Percentiles rank a stretch among this genome's conserved stretches.
phyloP scores from a whole-genome alignment of 2,888 invertebrate species.

The Tenthredo distinguenda region DNA sequence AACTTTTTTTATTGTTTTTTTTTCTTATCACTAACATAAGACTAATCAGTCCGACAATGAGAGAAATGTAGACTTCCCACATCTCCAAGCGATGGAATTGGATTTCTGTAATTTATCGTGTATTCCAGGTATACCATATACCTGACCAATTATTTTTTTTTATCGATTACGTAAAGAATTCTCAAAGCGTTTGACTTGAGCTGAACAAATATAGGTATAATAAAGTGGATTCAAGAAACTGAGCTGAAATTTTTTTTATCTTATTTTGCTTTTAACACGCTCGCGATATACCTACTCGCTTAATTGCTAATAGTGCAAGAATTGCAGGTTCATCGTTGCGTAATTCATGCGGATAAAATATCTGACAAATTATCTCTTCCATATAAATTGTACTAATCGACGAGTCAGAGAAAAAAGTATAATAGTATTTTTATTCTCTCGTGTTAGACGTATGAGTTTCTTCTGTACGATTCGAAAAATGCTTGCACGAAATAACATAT shows the following conservation, averaged over 20 bases:
- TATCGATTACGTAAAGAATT: slow-evolving; percentile 4
- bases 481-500: not conserved
- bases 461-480: not conserved
- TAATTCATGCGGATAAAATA: not conserved
- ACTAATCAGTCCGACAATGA: not conserved
- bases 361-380: not conserved
- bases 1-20: not conserved
- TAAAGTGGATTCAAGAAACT: not conserved
- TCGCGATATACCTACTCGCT: not conserved
- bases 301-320: not conserved
- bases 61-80: not conserved
- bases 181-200: not conserved
- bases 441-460: not conserved
- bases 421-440: not conserved
- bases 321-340: not conserved
- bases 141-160: not conserved
- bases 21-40: not conserved
- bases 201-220: not conserved
- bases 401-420: not conserved
- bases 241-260: not conserved
- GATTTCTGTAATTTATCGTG: not conserved
- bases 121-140: not conserved
- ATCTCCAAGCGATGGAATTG: not conserved
- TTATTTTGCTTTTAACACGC: not conserved
- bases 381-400: not conserved